Base-by-base conservation (phyloP, 2,888 invertebrate genomes). In the Eilema caniola region DNA sequence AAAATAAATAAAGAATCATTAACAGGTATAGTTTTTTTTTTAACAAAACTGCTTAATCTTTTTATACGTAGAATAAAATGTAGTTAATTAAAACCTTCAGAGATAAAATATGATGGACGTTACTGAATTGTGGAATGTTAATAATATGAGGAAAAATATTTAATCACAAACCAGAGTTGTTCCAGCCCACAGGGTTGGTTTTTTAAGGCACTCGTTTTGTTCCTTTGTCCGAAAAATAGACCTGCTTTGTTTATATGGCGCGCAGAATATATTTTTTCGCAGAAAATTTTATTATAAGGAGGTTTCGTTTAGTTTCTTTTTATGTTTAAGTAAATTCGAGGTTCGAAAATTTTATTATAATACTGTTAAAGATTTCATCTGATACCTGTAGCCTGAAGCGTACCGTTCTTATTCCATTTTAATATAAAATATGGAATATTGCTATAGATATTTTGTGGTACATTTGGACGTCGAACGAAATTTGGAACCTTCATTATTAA, bases 81-180 rank as follows among this genome's bases (percentile, higher is more conserved):
- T 66, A 70, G 72, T 70, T 79, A 74, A 72, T 79, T 81, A 75
- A 72, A 78, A 72, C 65, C 68, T 74, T 69, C 60, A 62, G 73
- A 81, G 71, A 72, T 63, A 67, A 20, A 73, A 78, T 75, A 74
- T 72, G 10, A 74, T 72, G 10, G 62, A 69, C 68, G 64, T 63
- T 69, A 70, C 20, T 64, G 59, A 53, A 33, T 28, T 71, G 62
- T 66, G 28, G 64, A 75, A 71, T 61, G 63, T 70, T 62, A 62
- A 66, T 67, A 56, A 76, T 75, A 72, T 59, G 53, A 70, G 63
- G 68, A 60, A 72, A 71, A 62, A 70, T 71, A 71, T 80, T 78
- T 74, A 61, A 74, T 75, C 75, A 74, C 31, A 24, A 64, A 67
- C 62, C 61, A 61, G 61, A 72, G 59, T 70, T 77, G 62, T 70